Evolutionary conservation across 2,797 vertebrate species (phyloP).

Genomic region (Novumbra hubbsi): DNA sequence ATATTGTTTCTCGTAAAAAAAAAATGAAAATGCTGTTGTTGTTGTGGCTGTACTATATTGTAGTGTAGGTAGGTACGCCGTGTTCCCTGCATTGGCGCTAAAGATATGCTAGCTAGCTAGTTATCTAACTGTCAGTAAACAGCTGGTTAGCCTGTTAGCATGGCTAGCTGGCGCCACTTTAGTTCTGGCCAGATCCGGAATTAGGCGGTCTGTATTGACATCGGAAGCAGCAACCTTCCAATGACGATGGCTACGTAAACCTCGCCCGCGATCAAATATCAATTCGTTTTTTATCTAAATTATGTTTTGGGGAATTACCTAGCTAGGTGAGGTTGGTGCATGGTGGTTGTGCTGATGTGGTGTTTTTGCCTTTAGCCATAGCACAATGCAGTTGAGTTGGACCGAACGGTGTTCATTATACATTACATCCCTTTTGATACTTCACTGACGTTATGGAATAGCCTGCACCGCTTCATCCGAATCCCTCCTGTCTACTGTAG

Average conservation of each 20-base stretch:
- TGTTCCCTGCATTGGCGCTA: not conserved
- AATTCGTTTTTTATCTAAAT: not conserved
- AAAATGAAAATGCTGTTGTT: not conserved
- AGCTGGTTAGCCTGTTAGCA: not conserved
- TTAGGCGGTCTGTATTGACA: not conserved
- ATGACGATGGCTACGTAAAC: not conserved
- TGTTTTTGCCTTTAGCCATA: too few relatives aligned
- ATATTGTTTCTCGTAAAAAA: not conserved
- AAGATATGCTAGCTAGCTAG: not conserved
- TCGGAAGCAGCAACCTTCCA: not conserved
- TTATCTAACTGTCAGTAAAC: not conserved
- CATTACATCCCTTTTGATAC: too few relatives aligned
- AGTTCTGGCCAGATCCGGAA: not conserved
- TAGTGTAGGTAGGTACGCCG: not conserved
- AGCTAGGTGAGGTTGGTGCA: not conserved
- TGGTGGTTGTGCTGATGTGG: not conserved
- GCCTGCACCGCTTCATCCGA: too few relatives aligned
- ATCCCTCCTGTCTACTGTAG: too few relatives aligned
- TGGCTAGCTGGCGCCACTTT: not conserved
- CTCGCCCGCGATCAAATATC: not conserved
- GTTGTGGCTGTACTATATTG: not conserved
- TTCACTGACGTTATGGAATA: too few relatives aligned
- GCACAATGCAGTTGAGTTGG: too few relatives aligned
- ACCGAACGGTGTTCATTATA: too few relatives aligned
- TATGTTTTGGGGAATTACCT: not conserved